Percentiles rank a stretch among this genome's conserved stretches.
Conservation (phyloP, 53 echinoderm and acorn worm genomes). For the Echinometra lucunter region DNA sequence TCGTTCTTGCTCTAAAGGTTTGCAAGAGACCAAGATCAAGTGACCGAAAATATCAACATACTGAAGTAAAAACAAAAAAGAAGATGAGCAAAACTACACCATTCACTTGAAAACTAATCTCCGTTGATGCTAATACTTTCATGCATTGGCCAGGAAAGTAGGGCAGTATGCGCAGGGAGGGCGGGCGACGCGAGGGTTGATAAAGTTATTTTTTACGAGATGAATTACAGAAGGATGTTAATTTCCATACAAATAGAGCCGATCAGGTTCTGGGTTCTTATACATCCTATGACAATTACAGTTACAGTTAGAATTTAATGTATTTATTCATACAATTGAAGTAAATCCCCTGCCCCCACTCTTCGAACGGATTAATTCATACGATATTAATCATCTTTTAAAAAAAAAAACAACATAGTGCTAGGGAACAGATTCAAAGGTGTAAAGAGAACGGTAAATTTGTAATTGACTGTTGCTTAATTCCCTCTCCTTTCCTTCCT, state of each 20-base stretch:
- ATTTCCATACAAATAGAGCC: not conserved
- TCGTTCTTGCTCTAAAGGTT: not conserved
- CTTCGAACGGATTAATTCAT: too few relatives aligned
- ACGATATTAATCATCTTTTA: too few relatives aligned
- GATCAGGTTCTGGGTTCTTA: not conserved
- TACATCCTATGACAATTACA: not conserved
- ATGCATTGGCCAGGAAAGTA: not conserved
- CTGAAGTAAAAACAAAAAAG: not conserved
- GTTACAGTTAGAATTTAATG: too few relatives aligned
- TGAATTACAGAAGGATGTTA: not conserved
- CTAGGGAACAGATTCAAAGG: too few relatives aligned
- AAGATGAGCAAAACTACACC: not conserved
- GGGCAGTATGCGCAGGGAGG: not conserved
- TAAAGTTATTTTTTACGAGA: too few relatives aligned
- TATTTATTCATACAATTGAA: not conserved
- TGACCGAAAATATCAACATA: conserved; percentile 48
- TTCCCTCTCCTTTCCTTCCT: too few relatives aligned
- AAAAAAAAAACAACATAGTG: too few relatives aligned
- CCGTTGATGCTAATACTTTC: not conserved
- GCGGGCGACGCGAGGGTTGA: too few relatives aligned
- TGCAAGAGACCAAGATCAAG: not conserved
- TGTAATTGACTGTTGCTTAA: too few relatives aligned
- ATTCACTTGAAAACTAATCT: conserved; percentile 39
- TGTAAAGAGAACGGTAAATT: too few relatives aligned
- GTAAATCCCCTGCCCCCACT: too few relatives aligned